Evolutionary conservation across 2,113 vertebrate genomes (phyloP), one percentile per base, ranked within the genome.

Genomic region (Entelurus aequoreus): DNA sequence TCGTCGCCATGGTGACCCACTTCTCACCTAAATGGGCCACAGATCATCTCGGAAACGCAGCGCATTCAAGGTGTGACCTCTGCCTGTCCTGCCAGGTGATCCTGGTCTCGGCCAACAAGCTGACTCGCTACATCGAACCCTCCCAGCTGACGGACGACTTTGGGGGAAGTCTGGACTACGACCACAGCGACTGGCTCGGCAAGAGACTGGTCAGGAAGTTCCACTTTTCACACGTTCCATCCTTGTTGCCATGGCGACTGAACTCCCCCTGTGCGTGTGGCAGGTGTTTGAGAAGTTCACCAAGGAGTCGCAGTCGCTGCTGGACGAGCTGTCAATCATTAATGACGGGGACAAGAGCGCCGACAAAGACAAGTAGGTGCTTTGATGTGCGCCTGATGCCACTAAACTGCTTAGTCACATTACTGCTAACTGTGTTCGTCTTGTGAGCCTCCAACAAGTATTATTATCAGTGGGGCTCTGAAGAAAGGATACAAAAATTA

Each of bases 221-320:
- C 38, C 8, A 42, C 35, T 10, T 9, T 14, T 35, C 0, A 14
- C 7, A 0, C 1, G 1, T 61, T 35, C n/a, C 1, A 12, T 53
- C 2, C 35, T 19, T 13, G 61, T 76, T 71, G 51, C 35, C 10
- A 1, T 36, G 21, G 54, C 65, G 55, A 63, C 16, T 67, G 16
- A 54, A 16, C 1, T 42, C 12, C 21, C 11, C 44, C 4, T 4
- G 9, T 11, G 4, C 15, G 9, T 15, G 6, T 62, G 53, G 13
- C 79, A 98, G 97, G 94, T 97, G 64, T 99, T 98, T 88, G 97
- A 99, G 85, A 99, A 99, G 81, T 99, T 99, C 87, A 98, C 95
- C 0, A 98, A 93, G 75, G 97, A 99, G 72, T 99, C 97, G 4
- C 98, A 94, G 0, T 98, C 95, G 2, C 90, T 99, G 71, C 82